A percentile compares a stretch with the other conserved stretches of the same genome.
These are phyloP conservation scores for Saguinus imperator DNA, from an alignment of 2,113 vertebrate species.

Conservation along the genomic window DNA sequence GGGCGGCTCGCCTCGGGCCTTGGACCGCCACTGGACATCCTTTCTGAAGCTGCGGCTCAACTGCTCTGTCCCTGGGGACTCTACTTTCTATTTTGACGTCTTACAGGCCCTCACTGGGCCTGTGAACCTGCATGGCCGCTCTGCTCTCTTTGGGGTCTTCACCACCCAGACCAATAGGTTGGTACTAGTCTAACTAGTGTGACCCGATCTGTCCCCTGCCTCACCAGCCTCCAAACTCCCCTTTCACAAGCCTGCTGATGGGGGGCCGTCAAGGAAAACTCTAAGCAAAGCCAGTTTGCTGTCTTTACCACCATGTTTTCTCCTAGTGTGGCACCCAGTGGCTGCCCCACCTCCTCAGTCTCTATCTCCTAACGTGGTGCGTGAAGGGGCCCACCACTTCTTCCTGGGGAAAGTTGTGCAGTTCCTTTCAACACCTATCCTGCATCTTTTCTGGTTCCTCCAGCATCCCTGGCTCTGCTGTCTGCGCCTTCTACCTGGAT, in stretches of 20 bases:
- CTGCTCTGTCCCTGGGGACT: constrained; percentile 94
- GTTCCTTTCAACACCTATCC: neutral
- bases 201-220: neutral
- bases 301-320: too few species aligned
- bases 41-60: constrained; percentile 97
- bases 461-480: constrained; percentile 96
- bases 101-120: constrained; percentile 91
- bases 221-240: neutral
- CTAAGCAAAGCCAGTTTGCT: neutral
- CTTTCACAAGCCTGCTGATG: neutral
- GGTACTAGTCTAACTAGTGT: neutral
- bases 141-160: constrained; percentile 93
- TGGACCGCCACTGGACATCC: constrained; percentile 97
- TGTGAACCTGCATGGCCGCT: constrained; percentile 87
- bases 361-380: neutral
- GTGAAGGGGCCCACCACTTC: neutral
- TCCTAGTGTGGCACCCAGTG: neutral
- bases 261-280: neutral
- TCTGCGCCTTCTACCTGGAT: constrained; percentile 97
- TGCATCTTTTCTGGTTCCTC: neutral
- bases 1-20: constrained; percentile 93
- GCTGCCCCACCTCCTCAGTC: neutral
- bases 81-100: constrained; percentile 95
- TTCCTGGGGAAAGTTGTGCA: neutral
- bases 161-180: constrained; percentile 96